Base-by-base conservation (phyloP, 2,888 invertebrate species). In the Athalia rosae region DNA sequence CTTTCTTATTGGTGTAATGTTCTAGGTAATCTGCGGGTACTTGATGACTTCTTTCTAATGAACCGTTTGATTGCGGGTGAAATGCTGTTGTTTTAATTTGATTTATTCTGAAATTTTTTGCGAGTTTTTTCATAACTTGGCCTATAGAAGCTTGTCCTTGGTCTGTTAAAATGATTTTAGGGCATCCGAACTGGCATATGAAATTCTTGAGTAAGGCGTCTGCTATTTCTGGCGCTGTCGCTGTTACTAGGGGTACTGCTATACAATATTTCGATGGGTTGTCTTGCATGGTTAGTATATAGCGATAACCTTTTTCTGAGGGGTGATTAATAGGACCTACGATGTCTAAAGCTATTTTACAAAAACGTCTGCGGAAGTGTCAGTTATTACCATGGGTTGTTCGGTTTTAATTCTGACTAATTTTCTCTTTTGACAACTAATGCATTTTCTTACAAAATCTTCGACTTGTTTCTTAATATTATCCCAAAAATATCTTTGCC, bases 161-260 rank as follows among this genome's bases (percentile, higher is more conserved):
- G 48, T 85, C 84, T 0, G 83, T 82, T 9, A 84, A 28, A 8
- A 78, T 76, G 41, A n/a, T 9, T 62, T 62, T 48, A 11, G 78
- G 78, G n/a, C 45, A 41, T 50, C 74, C 78, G 45, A 58, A 78
- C 53, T 41, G 76, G 11, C 62, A 63, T 3, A 76, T 74, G 28
- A 78, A 76, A 11, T 78, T 48, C 13, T 28, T 50, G 4, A 78
- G 50, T 11, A 78, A 56, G 45, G 74, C 66, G 11, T 76, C 41
- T 13, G 78, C 78, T 4, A 78, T 78, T 7, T 64, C 43, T 9
- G 53, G 43, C 1, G 76, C 48, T 13, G 28, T 64, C 41, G 64
- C 64, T n/a, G 50, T 28, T 11, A 28, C 50, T 56, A 76, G 13
- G 0, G 76, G 76, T 53, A 76, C 47, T 64, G 64, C 64, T 28